Conservation (phyloP, 2,113 vertebrate genomes). For the Dasyornis broadbenti region DNA sequence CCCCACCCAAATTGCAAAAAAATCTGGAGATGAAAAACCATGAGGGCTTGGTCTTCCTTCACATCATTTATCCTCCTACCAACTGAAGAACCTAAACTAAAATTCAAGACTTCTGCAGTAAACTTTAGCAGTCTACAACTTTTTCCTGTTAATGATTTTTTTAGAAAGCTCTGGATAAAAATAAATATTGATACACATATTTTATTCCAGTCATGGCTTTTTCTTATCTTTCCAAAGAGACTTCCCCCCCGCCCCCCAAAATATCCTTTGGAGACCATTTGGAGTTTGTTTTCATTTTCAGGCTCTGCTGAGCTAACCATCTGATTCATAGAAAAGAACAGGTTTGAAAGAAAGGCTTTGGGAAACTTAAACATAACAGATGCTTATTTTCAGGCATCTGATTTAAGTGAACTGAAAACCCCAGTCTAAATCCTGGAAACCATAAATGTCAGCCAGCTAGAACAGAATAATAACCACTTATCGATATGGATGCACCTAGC, state of each 20-base stretch:
- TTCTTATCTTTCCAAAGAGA: neutral
- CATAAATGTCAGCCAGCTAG: conserved; percentile 52
- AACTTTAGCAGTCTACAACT: neutral
- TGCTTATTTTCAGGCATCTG: conserved; percentile 53
- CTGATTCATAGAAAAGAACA: conserved; percentile 65
- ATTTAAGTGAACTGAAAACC: conserved; percentile 52
- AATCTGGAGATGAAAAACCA: neutral
- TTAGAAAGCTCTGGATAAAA: neutral
- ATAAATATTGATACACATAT: neutral
- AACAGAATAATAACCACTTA: conserved; percentile 49
- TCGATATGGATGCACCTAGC: conserved; percentile 12
- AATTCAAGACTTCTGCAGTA: neutral
- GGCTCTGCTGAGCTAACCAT: conserved; percentile 58
- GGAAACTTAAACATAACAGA: conserved; percentile 60
- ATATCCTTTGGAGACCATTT: conserved; percentile 38
- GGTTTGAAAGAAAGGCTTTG: conserved; percentile 52
- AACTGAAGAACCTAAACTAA: neutral
- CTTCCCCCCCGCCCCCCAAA: neutral
- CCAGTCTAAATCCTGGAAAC: conserved; percentile 25
- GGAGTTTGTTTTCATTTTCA: conserved; percentile 52
- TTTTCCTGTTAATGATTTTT: neutral
- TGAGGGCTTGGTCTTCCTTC: neutral
- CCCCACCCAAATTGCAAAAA: neutral
- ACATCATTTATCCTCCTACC: neutral
- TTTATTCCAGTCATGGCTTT: neutral